phyloP scores from a whole-genome alignment of 2,888 invertebrate species.

The Homarus gammarus region DNA sequence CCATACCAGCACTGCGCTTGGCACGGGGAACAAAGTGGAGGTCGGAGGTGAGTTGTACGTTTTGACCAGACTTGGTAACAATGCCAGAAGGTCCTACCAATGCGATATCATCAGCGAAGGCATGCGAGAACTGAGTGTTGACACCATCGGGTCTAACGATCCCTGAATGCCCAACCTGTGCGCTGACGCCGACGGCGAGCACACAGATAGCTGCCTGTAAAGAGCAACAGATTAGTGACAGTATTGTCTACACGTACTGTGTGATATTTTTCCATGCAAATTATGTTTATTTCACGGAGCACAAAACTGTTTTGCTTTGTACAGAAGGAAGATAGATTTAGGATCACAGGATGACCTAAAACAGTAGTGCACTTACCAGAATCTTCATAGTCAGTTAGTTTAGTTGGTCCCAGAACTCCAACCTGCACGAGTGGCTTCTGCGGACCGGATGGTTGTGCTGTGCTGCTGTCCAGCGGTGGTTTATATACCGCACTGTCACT shows the following conservation, averaged over 20 bases:
- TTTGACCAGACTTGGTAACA: conserved; percentile 60
- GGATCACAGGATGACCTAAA: too few relatives aligned
- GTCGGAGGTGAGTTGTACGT: conserved; percentile 57
- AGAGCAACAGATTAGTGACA: not conserved
- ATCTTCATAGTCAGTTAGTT: not conserved
- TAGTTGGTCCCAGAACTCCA: conserved; percentile 16
- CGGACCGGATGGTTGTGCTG: conserved; percentile 15
- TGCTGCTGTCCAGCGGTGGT: not conserved
- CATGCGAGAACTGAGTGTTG: conserved; percentile 68
- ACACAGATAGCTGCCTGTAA: conserved; percentile 72
- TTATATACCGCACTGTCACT: too few relatives aligned
- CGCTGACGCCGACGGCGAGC: conserved; percentile 60
- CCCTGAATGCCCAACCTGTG: conserved; percentile 71
- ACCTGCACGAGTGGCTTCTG: conserved; percentile 25
- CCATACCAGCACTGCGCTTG: conserved; percentile 50
- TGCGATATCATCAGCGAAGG: conserved; percentile 54
- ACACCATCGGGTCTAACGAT: conserved; percentile 69
- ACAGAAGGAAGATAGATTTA: too few relatives aligned
- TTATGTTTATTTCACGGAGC: not conserved
- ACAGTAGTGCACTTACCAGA: too few relatives aligned
- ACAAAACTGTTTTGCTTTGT: too few relatives aligned
- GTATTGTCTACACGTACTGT: not conserved
- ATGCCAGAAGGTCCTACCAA: conserved; percentile 67
- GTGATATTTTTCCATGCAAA: not conserved
- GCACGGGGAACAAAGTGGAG: not conserved